These are phyloP conservation scores for Cylindroiulus punctatus DNA, from an alignment of 2,888 invertebrate species.

Conservation along the genomic window DNA sequence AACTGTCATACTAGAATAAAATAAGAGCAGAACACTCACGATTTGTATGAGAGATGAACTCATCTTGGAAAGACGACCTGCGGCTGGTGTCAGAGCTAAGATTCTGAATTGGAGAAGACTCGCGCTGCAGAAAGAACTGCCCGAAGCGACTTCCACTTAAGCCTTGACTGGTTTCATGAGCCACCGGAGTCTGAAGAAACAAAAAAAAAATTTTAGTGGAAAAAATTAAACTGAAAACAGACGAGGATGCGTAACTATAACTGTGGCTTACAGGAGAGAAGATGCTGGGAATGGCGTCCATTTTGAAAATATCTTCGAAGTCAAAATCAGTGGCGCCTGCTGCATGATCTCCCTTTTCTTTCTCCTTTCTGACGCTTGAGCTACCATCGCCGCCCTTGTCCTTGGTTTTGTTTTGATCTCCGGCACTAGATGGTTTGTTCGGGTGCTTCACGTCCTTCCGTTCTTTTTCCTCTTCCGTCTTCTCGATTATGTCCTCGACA, in stretches of 20 bases:
- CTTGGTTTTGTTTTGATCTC: neutral
- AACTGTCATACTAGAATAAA: no score
- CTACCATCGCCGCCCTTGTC: neutral
- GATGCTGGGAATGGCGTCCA: conserved; percentile 79
- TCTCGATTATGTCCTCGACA: conserved; percentile 52
- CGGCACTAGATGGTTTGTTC: neutral
- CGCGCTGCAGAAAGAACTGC: conserved; percentile 74
- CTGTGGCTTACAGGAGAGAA: conserved; percentile 67
- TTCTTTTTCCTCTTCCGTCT: conserved; percentile 55
- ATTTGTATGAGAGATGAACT: conserved; percentile 74
- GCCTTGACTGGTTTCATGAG: conserved; percentile 59
- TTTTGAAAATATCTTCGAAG: conserved; percentile 85
- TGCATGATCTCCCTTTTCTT: conserved; percentile 48
- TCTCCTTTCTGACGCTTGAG: conserved; percentile 29
- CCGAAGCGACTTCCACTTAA: conserved; percentile 69
- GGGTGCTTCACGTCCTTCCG: neutral
- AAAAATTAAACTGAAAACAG: no score
- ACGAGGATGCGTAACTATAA: no score
- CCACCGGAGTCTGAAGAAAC: neutral
- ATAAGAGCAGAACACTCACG: conserved; percentile 66
- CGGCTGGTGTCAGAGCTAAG: conserved; percentile 66
- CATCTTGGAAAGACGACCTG: conserved; percentile 73
- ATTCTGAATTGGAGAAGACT: conserved; percentile 55
- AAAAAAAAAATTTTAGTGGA: neutral
- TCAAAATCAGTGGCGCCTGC: conserved; percentile 72